A percentile compares a stretch with the other conserved stretches of the same genome.
phyloP scores from a whole-genome alignment of 1,140 invertebrate species.

The Aphelenchoides avenae region DNA sequence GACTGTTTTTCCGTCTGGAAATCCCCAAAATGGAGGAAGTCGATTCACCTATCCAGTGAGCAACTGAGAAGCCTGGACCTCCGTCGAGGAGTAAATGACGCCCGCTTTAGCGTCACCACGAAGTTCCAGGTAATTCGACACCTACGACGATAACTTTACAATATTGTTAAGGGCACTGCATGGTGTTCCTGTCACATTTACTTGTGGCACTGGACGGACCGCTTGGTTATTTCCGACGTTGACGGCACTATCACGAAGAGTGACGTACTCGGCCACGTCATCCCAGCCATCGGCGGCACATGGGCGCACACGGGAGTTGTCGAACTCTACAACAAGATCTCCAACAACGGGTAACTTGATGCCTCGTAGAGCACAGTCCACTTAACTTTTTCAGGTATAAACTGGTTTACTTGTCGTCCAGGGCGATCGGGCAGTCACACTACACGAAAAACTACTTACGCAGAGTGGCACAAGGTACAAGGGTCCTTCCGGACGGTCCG shows the following conservation, averaged over 20 bases:
- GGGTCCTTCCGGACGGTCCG: conserved; percentile 89
- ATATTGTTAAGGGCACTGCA: conserved; percentile 94
- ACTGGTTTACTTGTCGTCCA: conserved; percentile 77
- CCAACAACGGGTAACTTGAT: conserved; percentile 92
- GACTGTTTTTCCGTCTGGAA: too few species aligned
- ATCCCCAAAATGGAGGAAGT: conserved; percentile 42
- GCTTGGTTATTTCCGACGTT: conserved; percentile 97
- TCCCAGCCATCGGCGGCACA: conserved; percentile 93
- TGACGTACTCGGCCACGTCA: conserved; percentile 94
- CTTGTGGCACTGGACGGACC: conserved; percentile 91
- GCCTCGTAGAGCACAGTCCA: too few species aligned
- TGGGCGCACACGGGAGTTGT: conserved; percentile 96
- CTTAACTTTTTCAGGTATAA: conserved; percentile 56
- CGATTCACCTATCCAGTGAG: conserved; percentile 78
- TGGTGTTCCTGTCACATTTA: conserved; percentile 92
- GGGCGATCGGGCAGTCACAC: conserved; percentile 84
- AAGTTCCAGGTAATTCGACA: conserved; percentile 96
- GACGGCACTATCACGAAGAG: conserved; percentile 99
- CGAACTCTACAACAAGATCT: conserved; percentile 92
- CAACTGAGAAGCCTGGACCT: conserved; percentile 72
- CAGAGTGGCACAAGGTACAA: conserved; percentile 84
- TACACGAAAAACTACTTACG: conserved; percentile 90
- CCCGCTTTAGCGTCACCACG: conserved; percentile 94
- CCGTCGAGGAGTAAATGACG: conserved; percentile 86
- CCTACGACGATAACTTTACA: conserved; percentile 83